Evolutionary conservation across 2,797 vertebrate species (phyloP), one percentile per base, ranked within the genome.

Genomic region (Silurus lanzhouensis): DNA sequence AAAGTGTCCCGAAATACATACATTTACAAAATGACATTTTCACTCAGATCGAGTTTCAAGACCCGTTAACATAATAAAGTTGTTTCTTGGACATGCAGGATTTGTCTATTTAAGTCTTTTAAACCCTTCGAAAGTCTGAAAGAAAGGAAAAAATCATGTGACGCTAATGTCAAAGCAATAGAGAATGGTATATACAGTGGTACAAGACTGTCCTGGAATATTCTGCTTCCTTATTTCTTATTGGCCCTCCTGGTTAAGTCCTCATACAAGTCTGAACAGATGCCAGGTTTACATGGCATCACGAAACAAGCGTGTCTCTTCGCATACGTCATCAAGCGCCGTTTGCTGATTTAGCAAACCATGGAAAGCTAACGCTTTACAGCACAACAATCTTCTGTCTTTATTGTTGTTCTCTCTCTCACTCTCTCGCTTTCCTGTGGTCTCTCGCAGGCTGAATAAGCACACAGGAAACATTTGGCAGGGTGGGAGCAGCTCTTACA

Each of bases 381-480:
- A 60, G 75, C 55, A 7, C 63, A 55, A 0, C 9, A 67, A 67
- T 67, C 38, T 52, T 83, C 60, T 57, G n/a, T 52, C 63, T 81
- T 58, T 67, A 38, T 87, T 83, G 72, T 74, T 70, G 55, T 64
- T 58, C 72, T 85, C 83, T n/a, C 77, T 81, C 46, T 71, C 60
- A 57, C 31, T 27, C 48, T 77, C 57, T 75, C 17, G 20, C 44
- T 80, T 79, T 52, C 80, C 63, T 66, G 74, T 20, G 64, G 78
- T 74, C 84, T 87, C 81, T 88, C 61, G 57, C 48, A 72, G 88
- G 70, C 75, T 87, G 82, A 91, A 88, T 86, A 87, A 90, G 87
- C 85, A 90, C 90, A 91, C 87, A 82, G 86, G 76, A 92, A 93
- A 89, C 90, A 90, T 90, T 93, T 90, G 88, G 82, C 88, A 60